Conservation (phyloP, 2,797 vertebrate genomes). For the Myoxocephalus aenaeus region DNA sequence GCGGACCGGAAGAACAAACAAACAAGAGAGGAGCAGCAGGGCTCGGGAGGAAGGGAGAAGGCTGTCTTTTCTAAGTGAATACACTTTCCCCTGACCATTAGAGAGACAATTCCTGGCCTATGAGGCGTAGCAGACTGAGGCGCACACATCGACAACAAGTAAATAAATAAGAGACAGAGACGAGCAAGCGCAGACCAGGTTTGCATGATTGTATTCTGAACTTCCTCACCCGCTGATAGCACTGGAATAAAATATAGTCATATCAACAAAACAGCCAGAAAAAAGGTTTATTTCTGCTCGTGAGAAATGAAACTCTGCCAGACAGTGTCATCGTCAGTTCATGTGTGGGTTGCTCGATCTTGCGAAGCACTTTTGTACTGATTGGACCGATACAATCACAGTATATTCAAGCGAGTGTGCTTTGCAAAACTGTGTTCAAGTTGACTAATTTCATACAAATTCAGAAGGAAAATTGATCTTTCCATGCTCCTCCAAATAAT, state of each 20-base stretch:
- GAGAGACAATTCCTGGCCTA: conserved; percentile 13
- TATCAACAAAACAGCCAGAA: conserved; percentile 6
- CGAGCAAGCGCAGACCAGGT: conserved; percentile 9
- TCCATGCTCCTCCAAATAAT: conserved; percentile 9
- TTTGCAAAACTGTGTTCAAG: background rate
- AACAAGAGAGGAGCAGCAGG: conserved; percentile 42
- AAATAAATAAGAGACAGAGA: conserved; percentile 30
- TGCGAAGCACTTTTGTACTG: background rate
- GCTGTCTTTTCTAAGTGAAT: conserved; percentile 41
- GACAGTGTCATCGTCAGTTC: conserved; percentile 15
- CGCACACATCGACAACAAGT: conserved; percentile 6
- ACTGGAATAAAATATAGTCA: conserved; percentile 21
- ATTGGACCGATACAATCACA: conserved; percentile 5
- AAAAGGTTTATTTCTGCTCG: conserved; percentile 9
- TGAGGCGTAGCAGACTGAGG: conserved; percentile 19
- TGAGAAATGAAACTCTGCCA: conserved; percentile 12
- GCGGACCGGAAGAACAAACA: conserved; percentile 55
- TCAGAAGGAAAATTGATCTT: conserved; percentile 15
- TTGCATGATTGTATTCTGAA: conserved; percentile 25
- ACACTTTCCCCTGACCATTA: conserved; percentile 37
- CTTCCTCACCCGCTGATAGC: conserved; percentile 7
- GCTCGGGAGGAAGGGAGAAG: conserved; percentile 35
- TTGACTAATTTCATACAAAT: conserved; percentile 1
- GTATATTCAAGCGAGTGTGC: background rate
- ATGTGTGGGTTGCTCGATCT: conserved; percentile 33